phyloP scores from a whole-genome alignment of 2,113 vertebrate species.

The Centrocercus urophasianus region DNA sequence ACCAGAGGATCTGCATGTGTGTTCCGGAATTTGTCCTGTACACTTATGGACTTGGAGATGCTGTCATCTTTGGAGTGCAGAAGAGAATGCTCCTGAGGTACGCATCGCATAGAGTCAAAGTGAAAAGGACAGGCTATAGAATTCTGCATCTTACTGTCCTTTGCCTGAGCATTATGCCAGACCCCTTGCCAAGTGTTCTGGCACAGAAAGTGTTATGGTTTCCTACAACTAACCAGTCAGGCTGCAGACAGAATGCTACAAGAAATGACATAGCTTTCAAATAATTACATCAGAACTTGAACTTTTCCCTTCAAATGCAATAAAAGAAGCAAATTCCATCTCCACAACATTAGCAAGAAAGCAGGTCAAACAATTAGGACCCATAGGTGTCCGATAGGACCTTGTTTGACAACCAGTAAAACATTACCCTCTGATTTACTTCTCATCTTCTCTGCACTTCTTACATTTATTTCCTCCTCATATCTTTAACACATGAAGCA shows the following conservation, averaged over 20 bases:
- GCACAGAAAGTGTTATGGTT: background rate
- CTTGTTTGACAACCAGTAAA: background rate
- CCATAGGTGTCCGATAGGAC: background rate
- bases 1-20: background rate
- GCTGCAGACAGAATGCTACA: background rate
- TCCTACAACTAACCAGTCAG: background rate
- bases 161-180: background rate
- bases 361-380: background rate
- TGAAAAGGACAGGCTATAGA: background rate
- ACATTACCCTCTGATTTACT: background rate
- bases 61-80: background rate
- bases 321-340: background rate
- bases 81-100: background rate
- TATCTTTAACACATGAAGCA: background rate
- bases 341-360: background rate
- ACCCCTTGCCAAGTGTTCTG: conserved; percentile 7
- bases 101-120: background rate
- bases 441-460: background rate
- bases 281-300: background rate
- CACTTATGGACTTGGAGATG: accelerated
- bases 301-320: background rate
- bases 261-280: background rate
- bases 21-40: background rate
- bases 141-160: background rate
- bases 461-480: background rate